Evolutionary conservation across 1,140 invertebrate genomes (phyloP).

Genomic region (Drosophila grimshawi): DNA sequence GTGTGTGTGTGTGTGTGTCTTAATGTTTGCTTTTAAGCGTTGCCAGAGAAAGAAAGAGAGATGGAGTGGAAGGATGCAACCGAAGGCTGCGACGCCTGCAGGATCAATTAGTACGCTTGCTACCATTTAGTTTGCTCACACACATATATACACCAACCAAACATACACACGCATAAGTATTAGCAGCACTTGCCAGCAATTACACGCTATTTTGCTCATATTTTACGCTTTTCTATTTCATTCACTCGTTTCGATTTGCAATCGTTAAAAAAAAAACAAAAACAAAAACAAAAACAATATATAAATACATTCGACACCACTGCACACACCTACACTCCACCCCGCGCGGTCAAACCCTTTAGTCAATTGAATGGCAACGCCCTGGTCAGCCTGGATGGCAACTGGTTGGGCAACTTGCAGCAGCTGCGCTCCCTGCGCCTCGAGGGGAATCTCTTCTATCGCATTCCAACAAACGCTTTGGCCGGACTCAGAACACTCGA

Average conservation of each 20-base stretch:
- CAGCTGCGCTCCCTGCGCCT: slow-evolving; percentile 88
- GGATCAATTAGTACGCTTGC: slow-evolving; percentile 54
- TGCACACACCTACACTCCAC: slow-evolving; percentile 14
- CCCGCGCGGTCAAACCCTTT: slow-evolving; percentile 7
- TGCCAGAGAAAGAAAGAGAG: slow-evolving; percentile 20
- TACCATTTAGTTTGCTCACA: slow-evolving; percentile 53
- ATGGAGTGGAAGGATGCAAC: slow-evolving; percentile 33
- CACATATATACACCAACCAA: slow-evolving; percentile 46
- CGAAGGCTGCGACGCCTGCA: slow-evolving; percentile 35
- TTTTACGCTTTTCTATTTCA: slow-evolving; percentile 61
- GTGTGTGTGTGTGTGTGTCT: slow-evolving; percentile 23
- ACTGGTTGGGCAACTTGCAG: slow-evolving; percentile 86
- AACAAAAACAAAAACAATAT: slow-evolving; percentile 5
- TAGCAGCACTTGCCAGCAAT: slow-evolving; percentile 50
- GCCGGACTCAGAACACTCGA: slow-evolving; percentile 86
- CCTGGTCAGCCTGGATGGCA: slow-evolving; percentile 86
- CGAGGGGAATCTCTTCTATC: slow-evolving; percentile 87
- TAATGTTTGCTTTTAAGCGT: slow-evolving; percentile 71
- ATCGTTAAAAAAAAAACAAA: slow-evolving; percentile 28
- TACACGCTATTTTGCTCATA: slow-evolving; percentile 70
- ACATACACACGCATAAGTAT: slow-evolving; percentile 15
- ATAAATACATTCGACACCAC: slow-evolving; percentile 14
- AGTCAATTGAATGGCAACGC: slow-evolving; percentile 90
- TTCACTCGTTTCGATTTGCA: slow-evolving; percentile 54
- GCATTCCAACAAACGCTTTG: slow-evolving; percentile 87